Conservation (phyloP, 2,888 invertebrate genomes). For the Dasysyrphus tricinctus region DNA sequence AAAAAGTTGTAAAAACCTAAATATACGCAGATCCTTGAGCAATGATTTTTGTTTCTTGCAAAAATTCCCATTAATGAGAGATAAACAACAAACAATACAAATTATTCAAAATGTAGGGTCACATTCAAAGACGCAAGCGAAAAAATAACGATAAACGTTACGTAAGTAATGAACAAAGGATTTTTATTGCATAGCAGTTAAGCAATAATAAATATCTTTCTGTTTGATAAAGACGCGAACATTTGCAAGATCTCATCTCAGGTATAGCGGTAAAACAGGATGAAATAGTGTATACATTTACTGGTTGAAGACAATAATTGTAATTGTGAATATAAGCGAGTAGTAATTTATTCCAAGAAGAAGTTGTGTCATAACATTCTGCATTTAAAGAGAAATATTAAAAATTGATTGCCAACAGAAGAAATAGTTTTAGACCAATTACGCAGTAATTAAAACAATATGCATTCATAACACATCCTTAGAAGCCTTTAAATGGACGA, state of each 20-base stretch:
- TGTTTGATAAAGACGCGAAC: slow-evolving; percentile 17
- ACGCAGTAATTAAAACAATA: too few relatives aligned
- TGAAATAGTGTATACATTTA: background rate
- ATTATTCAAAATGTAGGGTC: slow-evolving; percentile 27
- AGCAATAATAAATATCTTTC: slow-evolving; percentile 70
- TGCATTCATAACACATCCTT: too few relatives aligned
- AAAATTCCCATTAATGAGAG: slow-evolving; percentile 27
- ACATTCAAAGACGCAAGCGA: slow-evolving; percentile 2
- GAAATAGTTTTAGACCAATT: too few relatives aligned
- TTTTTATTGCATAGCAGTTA: slow-evolving; percentile 66
- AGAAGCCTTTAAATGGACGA: too few relatives aligned
- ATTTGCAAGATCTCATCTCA: slow-evolving; percentile 13
- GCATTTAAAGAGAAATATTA: background rate
- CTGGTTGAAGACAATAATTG: background rate
- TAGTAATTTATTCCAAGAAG: slow-evolving; percentile 64
- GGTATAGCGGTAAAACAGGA: background rate
- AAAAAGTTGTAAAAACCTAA: slow-evolving; percentile 56
- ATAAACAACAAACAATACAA: background rate
- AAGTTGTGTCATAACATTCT: background rate
- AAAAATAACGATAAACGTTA: slow-evolving; percentile 57
- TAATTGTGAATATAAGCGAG: slow-evolving; percentile 51
- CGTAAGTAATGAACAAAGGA: slow-evolving; percentile 56
- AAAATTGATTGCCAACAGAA: background rate
- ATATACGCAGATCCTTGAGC: slow-evolving; percentile 33
- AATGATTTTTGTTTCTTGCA: slow-evolving; percentile 15